These are phyloP conservation scores for Crocallis elinguaria DNA, from an alignment of 2,888 invertebrate species.

Conservation along the genomic window DNA sequence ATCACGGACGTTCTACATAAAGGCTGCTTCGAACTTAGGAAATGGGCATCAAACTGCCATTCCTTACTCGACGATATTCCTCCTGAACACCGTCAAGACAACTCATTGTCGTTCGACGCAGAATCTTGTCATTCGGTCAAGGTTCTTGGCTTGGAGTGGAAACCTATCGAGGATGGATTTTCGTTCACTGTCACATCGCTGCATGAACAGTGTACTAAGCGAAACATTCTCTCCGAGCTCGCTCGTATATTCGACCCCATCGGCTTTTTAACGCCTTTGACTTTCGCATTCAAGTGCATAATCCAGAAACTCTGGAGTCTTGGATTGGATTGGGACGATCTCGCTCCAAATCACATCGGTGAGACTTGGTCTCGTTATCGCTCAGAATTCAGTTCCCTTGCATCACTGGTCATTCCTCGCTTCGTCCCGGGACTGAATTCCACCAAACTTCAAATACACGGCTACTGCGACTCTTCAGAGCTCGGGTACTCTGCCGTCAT, in stretches of 20 bases:
- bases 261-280: conserved; percentile 29
- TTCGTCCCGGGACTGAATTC: too few species aligned
- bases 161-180: background rate
- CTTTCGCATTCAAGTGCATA: conserved; percentile 17
- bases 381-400: too few species aligned
- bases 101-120: background rate
- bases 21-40: background rate
- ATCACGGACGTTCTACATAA: background rate
- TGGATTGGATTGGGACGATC: conserved; percentile 29
- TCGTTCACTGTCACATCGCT: background rate
- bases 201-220: background rate
- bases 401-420: background rate
- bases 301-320: conserved; percentile 32
- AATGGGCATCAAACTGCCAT: background rate
- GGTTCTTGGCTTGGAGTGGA: conserved; percentile 16
- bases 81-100: background rate
- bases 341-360: background rate
- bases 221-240: conserved; percentile 20
- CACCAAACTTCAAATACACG: too few species aligned
- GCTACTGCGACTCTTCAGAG: too few species aligned
- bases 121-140: background rate
- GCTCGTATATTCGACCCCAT: conserved; percentile 32
- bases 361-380: background rate
- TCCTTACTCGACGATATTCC: background rate
- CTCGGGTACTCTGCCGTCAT: too few species aligned